Percentiles rank a stretch among this genome's conserved stretches.
Conservation (phyloP, 2,113 vertebrate species). For the Columbina picui region DNA sequence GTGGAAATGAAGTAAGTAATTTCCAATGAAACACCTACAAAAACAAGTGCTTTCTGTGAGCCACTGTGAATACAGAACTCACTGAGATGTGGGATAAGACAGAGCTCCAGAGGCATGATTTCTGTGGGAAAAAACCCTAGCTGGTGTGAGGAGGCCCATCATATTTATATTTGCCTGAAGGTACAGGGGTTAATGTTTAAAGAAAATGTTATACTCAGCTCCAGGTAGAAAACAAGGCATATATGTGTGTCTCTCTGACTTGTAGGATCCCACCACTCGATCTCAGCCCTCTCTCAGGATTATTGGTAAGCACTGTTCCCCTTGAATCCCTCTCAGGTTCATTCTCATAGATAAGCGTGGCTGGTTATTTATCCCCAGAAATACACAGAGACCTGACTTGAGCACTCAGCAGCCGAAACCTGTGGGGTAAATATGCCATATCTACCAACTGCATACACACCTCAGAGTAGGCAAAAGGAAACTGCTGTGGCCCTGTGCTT, state of each 20-base stretch:
- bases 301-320: neutral
- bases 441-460: neutral
- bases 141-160: neutral
- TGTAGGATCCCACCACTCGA: neutral
- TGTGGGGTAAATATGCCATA: accelerated
- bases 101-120: neutral
- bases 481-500: accelerated
- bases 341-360: neutral
- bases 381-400: accelerated
- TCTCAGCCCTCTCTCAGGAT: neutral
- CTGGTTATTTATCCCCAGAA: neutral
- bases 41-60: neutral
- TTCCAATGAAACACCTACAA: neutral
- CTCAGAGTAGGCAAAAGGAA: neutral
- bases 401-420: neutral
- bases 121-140: neutral
- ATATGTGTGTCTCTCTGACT: neutral
- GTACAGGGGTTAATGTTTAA: neutral
- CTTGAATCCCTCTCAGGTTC: neutral
- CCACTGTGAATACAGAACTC: neutral
- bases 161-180: neutral
- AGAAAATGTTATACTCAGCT: neutral
- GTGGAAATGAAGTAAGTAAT: neutral
- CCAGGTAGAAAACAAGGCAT: neutral
- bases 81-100: neutral